Base-by-base conservation (phyloP, 1,140 invertebrate species). In the Drosophila auraria region DNA sequence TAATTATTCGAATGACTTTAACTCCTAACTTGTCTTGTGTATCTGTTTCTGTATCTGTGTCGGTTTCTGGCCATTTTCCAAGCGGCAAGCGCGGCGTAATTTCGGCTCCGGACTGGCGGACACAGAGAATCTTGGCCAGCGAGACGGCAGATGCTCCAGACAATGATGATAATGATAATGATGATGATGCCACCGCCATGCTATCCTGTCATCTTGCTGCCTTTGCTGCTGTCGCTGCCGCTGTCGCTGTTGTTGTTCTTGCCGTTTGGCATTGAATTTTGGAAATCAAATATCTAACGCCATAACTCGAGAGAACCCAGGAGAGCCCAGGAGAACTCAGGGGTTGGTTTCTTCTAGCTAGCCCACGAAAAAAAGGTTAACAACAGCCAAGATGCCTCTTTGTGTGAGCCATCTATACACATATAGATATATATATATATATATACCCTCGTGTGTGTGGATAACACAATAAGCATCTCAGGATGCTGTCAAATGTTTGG, bases 401-500 rank as follows among this genome's bases (percentile, higher is more conserved):
- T 57, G n/a, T 65, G 54, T 58, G 17, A 56, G 53, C 53, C 53
- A 56, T 23, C 9, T 33, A 20, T 23, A 44, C 17, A 23, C 27
- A 20, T 1, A 56, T 23, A 17, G 17, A 56, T 17, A 38, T 38
- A 15, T 30, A 42, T 75, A 17, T 49, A 33, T 33, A 15, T 50
- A 40, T 40, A 14, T 27, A 30, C 20, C 1, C 23, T n/a, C 33
- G 44, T 45, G 64, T 25, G 25, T 65, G 38, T 72, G 44, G 69
- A 60, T 83, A 40, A 86, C 68, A 87, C 83, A 82, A 87, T 77
- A 79, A 77, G 83, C 80, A 87, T 87, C 69, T 59, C 81, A 87
- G 83, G 83, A 89, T 89, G 81, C 84, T 87, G 83, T 87, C 83
- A 87, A 87, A 87, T 84, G 72, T 80, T 89, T 83, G 81, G 81